A percentile compares a stretch with the other conserved stretches of the same genome.
These are phyloP conservation scores for Lutjanus argentimaculatus DNA, from an alignment of 2,797 vertebrate genomes.

Conservation along the genomic window DNA sequence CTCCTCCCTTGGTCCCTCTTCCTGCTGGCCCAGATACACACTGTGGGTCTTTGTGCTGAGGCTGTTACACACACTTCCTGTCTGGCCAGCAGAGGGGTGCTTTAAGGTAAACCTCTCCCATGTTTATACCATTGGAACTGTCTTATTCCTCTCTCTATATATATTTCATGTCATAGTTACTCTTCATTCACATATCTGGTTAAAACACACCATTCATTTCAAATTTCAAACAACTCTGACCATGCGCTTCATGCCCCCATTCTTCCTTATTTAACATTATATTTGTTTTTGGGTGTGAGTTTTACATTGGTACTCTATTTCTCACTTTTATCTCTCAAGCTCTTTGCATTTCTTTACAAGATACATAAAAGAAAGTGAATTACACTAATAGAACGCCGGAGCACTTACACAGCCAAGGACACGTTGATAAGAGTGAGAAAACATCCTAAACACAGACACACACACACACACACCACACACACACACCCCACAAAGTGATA, in stretches of 20 bases:
- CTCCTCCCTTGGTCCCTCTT: conserved; percentile 71
- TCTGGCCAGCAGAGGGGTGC: conserved; percentile 77
- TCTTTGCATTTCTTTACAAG: conserved; percentile 56
- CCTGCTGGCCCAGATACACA: conserved; percentile 79
- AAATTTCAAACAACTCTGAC: conserved; percentile 15
- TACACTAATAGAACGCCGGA: conserved; percentile 70
- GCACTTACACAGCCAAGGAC: conserved; percentile 80
- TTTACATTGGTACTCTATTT: conserved; percentile 15
- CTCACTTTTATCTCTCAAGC: conserved; percentile 36
- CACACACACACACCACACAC: conserved; percentile 49
- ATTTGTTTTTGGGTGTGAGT: conserved; percentile 19
- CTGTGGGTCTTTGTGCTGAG: conserved; percentile 80
- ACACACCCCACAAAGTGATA: conserved; percentile 72
- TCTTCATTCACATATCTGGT: conserved; percentile 7
- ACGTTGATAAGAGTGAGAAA: conserved; percentile 78
- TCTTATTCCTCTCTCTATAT: conserved; percentile 39
- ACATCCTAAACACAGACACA: conserved; percentile 72
- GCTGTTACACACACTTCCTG: conserved; percentile 79
- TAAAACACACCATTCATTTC: conserved; percentile 11
- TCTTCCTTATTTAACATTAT: background rate
- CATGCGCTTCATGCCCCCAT: conserved; percentile 12
- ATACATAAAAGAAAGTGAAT: conserved; percentile 74
- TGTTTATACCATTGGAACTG: conserved; percentile 40
- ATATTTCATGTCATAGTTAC: conserved; percentile 13
- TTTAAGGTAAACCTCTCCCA: conserved; percentile 78